Conservation (phyloP, 2,888 invertebrate genomes). For the Coleophora flavipennella region DNA sequence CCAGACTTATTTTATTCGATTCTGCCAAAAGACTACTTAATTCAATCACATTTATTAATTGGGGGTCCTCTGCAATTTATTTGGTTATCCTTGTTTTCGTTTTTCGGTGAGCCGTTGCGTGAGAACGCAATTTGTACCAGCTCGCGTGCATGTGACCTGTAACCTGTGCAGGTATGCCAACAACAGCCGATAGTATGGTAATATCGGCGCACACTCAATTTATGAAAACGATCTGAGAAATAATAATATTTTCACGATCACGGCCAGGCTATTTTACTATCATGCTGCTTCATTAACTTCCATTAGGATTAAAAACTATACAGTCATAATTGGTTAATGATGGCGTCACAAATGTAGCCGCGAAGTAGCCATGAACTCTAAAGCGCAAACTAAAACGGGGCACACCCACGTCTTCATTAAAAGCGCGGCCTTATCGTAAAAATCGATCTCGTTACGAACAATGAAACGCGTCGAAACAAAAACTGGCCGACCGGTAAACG, state of each 20-base stretch:
- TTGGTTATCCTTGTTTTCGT: constrained; percentile 20
- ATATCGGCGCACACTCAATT: constrained; percentile 38
- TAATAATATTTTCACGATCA: constrained; percentile 18
- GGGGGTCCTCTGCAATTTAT: constrained; percentile 5
- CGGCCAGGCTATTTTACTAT: neutral
- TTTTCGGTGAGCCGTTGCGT: constrained; percentile 29
- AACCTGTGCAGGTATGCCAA: constrained; percentile 24
- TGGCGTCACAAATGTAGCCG: constrained; percentile 1
- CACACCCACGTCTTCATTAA: constrained; percentile 69
- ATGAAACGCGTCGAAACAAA: constrained; percentile 66
- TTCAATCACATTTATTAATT: constrained; percentile 5
- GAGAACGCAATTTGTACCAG: constrained; percentile 53
- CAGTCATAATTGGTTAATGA: too few species aligned
- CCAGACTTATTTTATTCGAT: constrained; percentile 25
- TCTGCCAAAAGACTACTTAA: constrained; percentile 11
- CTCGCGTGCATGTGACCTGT: constrained; percentile 33
- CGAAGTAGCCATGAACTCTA: constrained; percentile 16
- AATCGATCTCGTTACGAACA: constrained; percentile 69
- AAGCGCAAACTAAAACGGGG: constrained; percentile 29
- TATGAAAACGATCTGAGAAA: constrained; percentile 26
- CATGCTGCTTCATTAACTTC: too few species aligned
- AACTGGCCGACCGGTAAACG: constrained; percentile 59
- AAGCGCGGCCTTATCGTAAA: constrained; percentile 53
- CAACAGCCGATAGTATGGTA: constrained; percentile 49
- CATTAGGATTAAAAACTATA: too few species aligned